phyloP scores from a whole-genome alignment of 2,113 vertebrate species.

The Lagenorhynchus albirostris region DNA sequence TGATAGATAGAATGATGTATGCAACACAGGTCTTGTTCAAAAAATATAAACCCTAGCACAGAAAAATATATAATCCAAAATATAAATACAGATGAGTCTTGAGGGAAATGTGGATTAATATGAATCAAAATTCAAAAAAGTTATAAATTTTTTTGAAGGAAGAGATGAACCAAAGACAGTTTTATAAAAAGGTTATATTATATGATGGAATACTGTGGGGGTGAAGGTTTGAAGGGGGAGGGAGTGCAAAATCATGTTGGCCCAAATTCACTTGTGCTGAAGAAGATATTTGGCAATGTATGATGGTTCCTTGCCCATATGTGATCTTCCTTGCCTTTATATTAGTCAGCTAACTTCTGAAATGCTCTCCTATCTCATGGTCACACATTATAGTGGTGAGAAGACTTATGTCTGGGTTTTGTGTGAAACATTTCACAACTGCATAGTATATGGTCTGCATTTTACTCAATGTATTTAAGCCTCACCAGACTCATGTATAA shows the following conservation, averaged over 20 bases:
- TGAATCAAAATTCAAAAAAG: not conserved
- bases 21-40: not conserved
- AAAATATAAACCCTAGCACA: not conserved
- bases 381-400: not conserved
- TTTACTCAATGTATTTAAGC: not conserved
- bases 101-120: not conserved
- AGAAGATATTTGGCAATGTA: not conserved
- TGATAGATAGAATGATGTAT: not conserved
- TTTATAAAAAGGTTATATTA: not conserved
- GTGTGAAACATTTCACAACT: not conserved
- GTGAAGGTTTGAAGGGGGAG: not conserved
- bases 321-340: not conserved
- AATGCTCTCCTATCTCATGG: not conserved
- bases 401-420: not conserved
- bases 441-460: fast-evolving
- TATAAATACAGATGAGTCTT: not conserved
- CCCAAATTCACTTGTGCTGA: not conserved
- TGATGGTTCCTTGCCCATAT: not conserved
- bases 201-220: not conserved
- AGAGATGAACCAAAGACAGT: not conserved
- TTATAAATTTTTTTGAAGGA: not conserved
- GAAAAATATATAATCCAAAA: not conserved
- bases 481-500: not conserved
- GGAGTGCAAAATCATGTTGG: too few relatives aligned
- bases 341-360: too few relatives aligned